Base-by-base conservation (phyloP, 30 jellyfish, hydroid and myxozoan species). In the Euphysa ruthae region DNA sequence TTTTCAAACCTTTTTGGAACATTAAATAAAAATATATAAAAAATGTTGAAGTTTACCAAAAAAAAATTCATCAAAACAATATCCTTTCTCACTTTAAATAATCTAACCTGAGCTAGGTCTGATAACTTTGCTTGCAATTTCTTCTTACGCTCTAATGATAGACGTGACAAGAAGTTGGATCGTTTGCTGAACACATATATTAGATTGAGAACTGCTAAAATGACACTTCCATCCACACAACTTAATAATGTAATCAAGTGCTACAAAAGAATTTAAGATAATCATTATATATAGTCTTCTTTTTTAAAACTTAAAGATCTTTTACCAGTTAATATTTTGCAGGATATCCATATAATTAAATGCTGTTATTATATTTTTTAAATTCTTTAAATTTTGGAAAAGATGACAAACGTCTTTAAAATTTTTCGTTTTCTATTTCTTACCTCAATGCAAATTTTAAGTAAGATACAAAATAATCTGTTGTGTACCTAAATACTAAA, bases 161-260 rank as follows among this genome's bases (percentile, higher is more conserved):
- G 49, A 4, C 98, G 73, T 18, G 98, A 81, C 19, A 89, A 54
- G 63, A 81, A 89, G 70, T 89, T 89, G 35, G 98, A 89, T 42
- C 98, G 78, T 57, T 89, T 89, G 74, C 98, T 89, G 93, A 88
- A 88, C n/a, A 88, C 97, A 70, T 88, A 88, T 46, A 88, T 74
- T 43, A 88, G 76, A 63, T 88, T 88, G 38, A 88, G 74, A 0
- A 79, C 97, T 7, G 97, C 74, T 55, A 88, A 55, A 4, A 88
- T 81, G 28, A 88, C 74, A 16, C 87, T 66, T 0, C 93, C 97
- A 88, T 88, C 97, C 6, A 91, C 93, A 75, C 97, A 88, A 63
- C 80, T 94, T 78, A 88, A 73, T 75, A 88, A 76, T 73, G 82
- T 79, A 27, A 88, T 66, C 79, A 88, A 69, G 55, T 78, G 93